Conservation (phyloP, 2,888 invertebrate species). For the Dioctria rufipes region DNA sequence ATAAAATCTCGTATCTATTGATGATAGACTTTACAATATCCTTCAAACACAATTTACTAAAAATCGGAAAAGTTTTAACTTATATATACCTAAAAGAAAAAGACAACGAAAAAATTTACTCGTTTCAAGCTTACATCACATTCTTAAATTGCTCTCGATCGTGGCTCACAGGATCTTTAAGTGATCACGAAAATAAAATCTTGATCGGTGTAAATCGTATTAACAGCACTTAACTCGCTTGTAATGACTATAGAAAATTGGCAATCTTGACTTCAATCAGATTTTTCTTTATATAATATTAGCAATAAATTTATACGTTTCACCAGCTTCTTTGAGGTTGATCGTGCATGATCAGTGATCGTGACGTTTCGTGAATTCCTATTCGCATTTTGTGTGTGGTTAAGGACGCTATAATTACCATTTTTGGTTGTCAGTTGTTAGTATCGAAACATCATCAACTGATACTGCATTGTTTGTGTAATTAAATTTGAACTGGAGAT, state of each 20-base stretch:
- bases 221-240: slow-evolving; percentile 11
- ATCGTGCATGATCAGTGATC: slow-evolving; percentile 22
- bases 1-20: neutral
- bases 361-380: slow-evolving; percentile 20
- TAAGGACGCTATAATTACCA: too few relatives aligned
- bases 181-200: slow-evolving; percentile 40
- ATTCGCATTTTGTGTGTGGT: too few relatives aligned
- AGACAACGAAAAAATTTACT: too few relatives aligned
- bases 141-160: slow-evolving; percentile 18
- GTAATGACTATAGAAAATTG: slow-evolving; percentile 25
- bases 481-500: too few relatives aligned
- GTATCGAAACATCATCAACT: too few relatives aligned
- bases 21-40: too few relatives aligned
- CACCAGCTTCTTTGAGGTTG: neutral
- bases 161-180: slow-evolving; percentile 26
- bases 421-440: too few relatives aligned
- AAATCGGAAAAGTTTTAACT: too few relatives aligned
- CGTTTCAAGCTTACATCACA: neutral
- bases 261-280: slow-evolving; percentile 9
- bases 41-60: too few relatives aligned
- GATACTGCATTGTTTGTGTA: too few relatives aligned
- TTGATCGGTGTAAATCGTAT: neutral
- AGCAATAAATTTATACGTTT: slow-evolving; percentile 19
- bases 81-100: too few relatives aligned
- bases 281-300: slow-evolving; percentile 32